Evolutionary conservation across 2,888 invertebrate genomes (phyloP).

Genomic region (Tupiocoris notatus): DNA sequence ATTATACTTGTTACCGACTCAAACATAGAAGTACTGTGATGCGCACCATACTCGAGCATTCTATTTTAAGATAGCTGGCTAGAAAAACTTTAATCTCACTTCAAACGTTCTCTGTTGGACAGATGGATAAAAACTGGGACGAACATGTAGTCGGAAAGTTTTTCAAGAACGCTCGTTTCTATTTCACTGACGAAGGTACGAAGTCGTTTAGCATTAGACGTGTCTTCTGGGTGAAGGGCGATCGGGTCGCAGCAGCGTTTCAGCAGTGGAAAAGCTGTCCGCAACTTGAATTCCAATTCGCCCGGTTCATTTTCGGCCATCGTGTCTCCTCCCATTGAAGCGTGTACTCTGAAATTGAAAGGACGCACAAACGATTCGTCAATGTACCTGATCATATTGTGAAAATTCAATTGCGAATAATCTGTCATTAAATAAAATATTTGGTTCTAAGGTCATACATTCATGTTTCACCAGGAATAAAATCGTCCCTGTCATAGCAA

Average conservation of each 20-base stretch:
- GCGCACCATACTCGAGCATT: too few species aligned
- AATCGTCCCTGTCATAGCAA: too few species aligned
- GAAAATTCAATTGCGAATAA: too few species aligned
- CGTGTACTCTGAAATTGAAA: too few species aligned
- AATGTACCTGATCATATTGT: too few species aligned
- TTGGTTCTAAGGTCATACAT: too few species aligned
- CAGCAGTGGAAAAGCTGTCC: constrained; percentile 54
- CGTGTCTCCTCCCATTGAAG: background rate
- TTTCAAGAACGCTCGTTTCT: constrained; percentile 55
- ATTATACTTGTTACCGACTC: too few species aligned
- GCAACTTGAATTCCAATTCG: constrained; percentile 20
- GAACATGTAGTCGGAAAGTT: constrained; percentile 59
- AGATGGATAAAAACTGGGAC: constrained; percentile 57
- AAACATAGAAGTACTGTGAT: too few species aligned
- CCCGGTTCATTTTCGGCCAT: constrained; percentile 6
- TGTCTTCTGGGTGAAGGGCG: constrained; percentile 56
- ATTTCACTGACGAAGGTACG: constrained; percentile 50
- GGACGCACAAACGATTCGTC: too few species aligned
- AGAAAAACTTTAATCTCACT: background rate
- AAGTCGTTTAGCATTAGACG: constrained; percentile 55
- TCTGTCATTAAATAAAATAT: too few species aligned
- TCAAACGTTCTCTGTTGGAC: constrained; percentile 13
- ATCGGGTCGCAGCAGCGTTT: constrained; percentile 61
- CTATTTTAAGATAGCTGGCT: background rate
- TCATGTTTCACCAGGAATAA: too few species aligned